These are phyloP conservation scores for Oncorhynchus kisutch DNA, from an alignment of 2,113 vertebrate species.

Conservation along the genomic window DNA sequence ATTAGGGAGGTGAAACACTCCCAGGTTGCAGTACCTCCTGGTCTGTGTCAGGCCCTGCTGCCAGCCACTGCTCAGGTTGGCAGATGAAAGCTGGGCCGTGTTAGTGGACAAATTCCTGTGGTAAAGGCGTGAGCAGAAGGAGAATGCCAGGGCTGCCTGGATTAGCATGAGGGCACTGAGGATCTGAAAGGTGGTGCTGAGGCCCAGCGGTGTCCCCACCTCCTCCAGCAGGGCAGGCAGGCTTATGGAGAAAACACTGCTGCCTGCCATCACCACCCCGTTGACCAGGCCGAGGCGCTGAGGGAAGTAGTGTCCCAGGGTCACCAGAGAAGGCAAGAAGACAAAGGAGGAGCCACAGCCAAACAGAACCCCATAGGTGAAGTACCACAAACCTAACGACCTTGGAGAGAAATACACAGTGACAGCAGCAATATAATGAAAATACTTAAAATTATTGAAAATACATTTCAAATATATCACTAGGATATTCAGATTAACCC, in stretches of 20 bases:
- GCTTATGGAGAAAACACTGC: constrained; percentile 81
- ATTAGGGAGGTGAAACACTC: no score
- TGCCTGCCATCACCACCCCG: constrained; percentile 78
- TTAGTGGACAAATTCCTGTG: no score
- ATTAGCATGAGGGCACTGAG: constrained; percentile 83
- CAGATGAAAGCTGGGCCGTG: no score
- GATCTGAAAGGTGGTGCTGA: constrained; percentile 80
- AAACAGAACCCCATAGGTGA: constrained; percentile 82
- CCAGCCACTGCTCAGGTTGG: no score
- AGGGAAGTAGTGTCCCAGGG: constrained; percentile 85
- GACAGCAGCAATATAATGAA: background rate
- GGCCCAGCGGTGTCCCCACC: constrained; percentile 71
- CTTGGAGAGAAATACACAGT: constrained; percentile 48
- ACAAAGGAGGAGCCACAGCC: constrained; percentile 83
- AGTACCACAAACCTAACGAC: constrained; percentile 81
- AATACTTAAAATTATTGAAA: no score
- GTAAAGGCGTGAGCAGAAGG: constrained; percentile 27
- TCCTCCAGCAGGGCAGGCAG: constrained; percentile 81
- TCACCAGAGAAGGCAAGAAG: constrained; percentile 83
- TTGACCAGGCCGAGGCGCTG: constrained; percentile 82
- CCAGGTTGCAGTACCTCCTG: no score
- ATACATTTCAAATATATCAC: no score
- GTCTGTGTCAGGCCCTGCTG: no score
- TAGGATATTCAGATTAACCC: no score
- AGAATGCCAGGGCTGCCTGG: constrained; percentile 75